A percentile compares a stretch with the other conserved stretches of the same genome.
Conservation (phyloP, 2,797 vertebrate species). For the Sternarchorhynchus goeldii region DNA sequence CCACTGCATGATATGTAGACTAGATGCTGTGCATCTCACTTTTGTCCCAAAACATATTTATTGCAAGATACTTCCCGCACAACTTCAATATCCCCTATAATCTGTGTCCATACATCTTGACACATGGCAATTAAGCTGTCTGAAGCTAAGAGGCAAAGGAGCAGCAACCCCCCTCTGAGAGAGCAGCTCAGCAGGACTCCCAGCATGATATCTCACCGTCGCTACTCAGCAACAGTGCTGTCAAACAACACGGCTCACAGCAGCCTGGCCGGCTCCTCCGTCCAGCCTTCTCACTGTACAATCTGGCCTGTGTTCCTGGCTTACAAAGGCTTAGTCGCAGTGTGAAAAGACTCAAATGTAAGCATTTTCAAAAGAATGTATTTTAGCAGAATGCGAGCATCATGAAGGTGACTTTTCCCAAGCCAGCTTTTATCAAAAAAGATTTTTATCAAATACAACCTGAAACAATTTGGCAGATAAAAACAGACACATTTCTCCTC, state of each 20-base stretch:
- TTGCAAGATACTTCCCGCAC: conserved; percentile 31
- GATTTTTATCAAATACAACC: too few species aligned
- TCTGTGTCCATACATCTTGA: conserved; percentile 48
- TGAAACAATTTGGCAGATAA: too few species aligned
- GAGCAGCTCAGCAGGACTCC: conserved; percentile 47
- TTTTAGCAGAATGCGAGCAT: not conserved
- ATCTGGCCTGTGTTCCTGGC: conserved; percentile 28
- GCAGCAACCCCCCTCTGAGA: conserved; percentile 40
- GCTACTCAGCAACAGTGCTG: conserved; percentile 24
- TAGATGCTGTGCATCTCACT: conserved; percentile 7
- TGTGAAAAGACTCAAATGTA: conserved; percentile 8
- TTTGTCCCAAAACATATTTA: conserved; percentile 28
- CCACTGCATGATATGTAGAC: not conserved
- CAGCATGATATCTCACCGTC: conserved; percentile 42
- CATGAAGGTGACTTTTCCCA: too few species aligned
- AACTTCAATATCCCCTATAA: conserved; percentile 37
- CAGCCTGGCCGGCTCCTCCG: conserved; percentile 18
- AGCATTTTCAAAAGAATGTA: conserved; percentile 7
- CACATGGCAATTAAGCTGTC: conserved; percentile 55
- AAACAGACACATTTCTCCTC: too few species aligned
- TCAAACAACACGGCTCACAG: conserved; percentile 36
- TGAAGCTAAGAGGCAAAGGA: conserved; percentile 48
- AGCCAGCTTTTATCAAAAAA: too few species aligned
- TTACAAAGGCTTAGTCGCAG: conserved; percentile 10
- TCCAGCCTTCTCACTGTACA: conserved; percentile 25